These are phyloP conservation scores for Patiria pectinifera DNA, from an alignment of 53 echinoderm and acorn worm genomes.

Conservation along the genomic window DNA sequence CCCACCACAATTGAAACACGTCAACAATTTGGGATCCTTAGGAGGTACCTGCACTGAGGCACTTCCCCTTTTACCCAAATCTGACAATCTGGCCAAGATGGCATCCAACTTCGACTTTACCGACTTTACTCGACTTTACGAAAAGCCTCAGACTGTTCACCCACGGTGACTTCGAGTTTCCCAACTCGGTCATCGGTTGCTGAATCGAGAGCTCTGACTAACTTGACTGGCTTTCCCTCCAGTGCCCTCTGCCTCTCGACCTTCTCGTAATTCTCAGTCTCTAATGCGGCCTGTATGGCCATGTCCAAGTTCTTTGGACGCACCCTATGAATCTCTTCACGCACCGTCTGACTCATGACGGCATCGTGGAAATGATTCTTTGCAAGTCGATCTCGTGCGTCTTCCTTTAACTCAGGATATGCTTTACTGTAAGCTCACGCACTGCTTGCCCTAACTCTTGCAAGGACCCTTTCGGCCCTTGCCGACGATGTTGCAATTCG, in stretches of 20 bases:
- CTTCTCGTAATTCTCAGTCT: conserved; percentile 26
- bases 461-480: not conserved
- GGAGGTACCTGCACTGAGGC: too few relatives aligned
- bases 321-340: not conserved
- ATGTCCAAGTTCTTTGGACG: conserved; percentile 8
- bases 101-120: too few relatives aligned
- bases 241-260: conserved; percentile 7
- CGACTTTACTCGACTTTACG: too few relatives aligned
- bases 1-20: too few relatives aligned
- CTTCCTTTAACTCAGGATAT: conserved; percentile 1
- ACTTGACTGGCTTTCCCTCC: conserved; percentile 6
- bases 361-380: conserved; percentile 7
- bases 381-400: conserved; percentile 8
- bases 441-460: conserved; percentile 19
- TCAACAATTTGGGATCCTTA: too few relatives aligned
- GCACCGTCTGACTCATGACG: not conserved
- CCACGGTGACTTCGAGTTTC: not conserved
- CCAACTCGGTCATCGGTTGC: conserved; percentile 15
- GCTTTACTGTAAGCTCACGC: conserved; percentile 3
- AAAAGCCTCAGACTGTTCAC: not conserved
- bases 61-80: too few relatives aligned
- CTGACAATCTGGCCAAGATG: too few relatives aligned
- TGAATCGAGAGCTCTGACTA: conserved; percentile 21
- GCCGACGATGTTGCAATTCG: too few relatives aligned
- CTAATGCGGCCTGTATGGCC: conserved; percentile 14